Evolutionary conservation across 1,140 invertebrate genomes (phyloP).

Genomic region (Drosophila yakuba): DNA sequence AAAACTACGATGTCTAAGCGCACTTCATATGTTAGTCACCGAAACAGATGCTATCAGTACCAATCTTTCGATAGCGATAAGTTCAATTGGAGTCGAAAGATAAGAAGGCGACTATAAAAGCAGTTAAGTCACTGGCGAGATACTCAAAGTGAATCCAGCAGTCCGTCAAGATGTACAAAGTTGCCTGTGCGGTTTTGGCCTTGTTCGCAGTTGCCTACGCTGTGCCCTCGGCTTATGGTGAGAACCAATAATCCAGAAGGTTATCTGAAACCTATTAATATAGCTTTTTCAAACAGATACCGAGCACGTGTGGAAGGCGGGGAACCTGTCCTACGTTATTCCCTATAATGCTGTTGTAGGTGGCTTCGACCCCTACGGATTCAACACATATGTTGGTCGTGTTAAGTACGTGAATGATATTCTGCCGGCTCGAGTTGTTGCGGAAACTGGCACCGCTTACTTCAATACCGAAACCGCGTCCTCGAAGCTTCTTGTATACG

Average conservation of each 20-base stretch:
- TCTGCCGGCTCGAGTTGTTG: slow-evolving; percentile 45
- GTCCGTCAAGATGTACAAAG: slow-evolving; percentile 36
- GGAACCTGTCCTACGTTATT: slow-evolving; percentile 41
- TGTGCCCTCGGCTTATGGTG: slow-evolving; percentile 19
- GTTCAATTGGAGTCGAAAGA: slow-evolving; percentile 14
- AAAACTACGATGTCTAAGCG: slow-evolving; percentile 11
- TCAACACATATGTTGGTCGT: slow-evolving; percentile 48
- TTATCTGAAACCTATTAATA: neutral
- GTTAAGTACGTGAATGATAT: slow-evolving; percentile 12
- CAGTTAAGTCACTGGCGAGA: neutral
- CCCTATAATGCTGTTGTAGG: slow-evolving; percentile 38
- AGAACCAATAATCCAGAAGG: neutral
- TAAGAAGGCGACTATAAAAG: slow-evolving; percentile 46
- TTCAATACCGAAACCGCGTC: slow-evolving; percentile 22
- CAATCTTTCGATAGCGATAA: slow-evolving; percentile 35
- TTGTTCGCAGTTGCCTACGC: slow-evolving; percentile 40
- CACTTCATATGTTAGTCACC: slow-evolving; percentile 25
- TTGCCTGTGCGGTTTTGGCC: slow-evolving; percentile 21
- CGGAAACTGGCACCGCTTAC: slow-evolving; percentile 41
- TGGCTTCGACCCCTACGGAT: slow-evolving; percentile 51
- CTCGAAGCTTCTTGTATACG: slow-evolving; percentile 23
- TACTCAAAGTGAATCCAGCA: slow-evolving; percentile 9
- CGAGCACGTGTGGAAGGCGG: slow-evolving; percentile 38
- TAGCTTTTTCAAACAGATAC: slow-evolving; percentile 18
- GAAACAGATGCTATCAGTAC: slow-evolving; percentile 32